A percentile compares a stretch with the other conserved stretches of the same genome.
Conservation (phyloP, 2,888 invertebrate species). For the Eupsilia transversa region DNA sequence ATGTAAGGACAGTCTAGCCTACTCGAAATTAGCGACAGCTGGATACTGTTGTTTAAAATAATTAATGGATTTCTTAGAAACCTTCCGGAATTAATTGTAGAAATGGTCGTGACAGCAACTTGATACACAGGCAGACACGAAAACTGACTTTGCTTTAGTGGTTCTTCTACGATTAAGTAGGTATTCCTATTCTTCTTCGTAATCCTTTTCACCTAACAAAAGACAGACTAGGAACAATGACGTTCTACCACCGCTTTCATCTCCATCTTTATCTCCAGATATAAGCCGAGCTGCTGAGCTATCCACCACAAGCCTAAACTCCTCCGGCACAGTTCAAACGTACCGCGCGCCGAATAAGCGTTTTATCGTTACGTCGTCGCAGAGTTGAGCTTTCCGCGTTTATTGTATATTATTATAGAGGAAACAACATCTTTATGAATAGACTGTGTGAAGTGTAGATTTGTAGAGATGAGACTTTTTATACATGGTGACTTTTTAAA, state of each 20-base stretch:
- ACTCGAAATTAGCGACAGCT: too few relatives aligned
- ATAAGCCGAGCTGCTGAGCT: constrained; percentile 68
- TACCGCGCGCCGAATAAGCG: constrained; percentile 85
- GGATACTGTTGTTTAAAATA: too few relatives aligned
- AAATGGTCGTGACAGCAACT: too few relatives aligned
- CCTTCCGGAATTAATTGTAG: too few relatives aligned
- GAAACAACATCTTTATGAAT: constrained; percentile 53
- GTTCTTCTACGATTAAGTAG: too few relatives aligned
- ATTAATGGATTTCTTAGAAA: too few relatives aligned
- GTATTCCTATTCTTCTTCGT: too few relatives aligned
- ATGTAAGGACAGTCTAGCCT: too few relatives aligned
- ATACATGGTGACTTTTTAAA: too few relatives aligned
- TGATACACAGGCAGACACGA: too few relatives aligned
- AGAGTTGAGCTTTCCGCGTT: constrained; percentile 77
- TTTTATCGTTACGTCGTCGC: constrained; percentile 85
- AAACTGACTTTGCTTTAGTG: too few relatives aligned
- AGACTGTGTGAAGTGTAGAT: neutral
- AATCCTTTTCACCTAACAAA: neutral
- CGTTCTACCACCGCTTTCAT: constrained; percentile 23
- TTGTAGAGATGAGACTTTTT: neutral
- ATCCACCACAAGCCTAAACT: constrained; percentile 76
- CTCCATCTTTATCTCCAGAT: constrained; percentile 37
- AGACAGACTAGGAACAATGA: neutral
- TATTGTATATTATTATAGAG: constrained; percentile 66
- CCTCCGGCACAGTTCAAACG: constrained; percentile 70